These are phyloP conservation scores for Amazona vittata DNA, from an alignment of 2,113 vertebrate genomes.

Conservation along the genomic window DNA sequence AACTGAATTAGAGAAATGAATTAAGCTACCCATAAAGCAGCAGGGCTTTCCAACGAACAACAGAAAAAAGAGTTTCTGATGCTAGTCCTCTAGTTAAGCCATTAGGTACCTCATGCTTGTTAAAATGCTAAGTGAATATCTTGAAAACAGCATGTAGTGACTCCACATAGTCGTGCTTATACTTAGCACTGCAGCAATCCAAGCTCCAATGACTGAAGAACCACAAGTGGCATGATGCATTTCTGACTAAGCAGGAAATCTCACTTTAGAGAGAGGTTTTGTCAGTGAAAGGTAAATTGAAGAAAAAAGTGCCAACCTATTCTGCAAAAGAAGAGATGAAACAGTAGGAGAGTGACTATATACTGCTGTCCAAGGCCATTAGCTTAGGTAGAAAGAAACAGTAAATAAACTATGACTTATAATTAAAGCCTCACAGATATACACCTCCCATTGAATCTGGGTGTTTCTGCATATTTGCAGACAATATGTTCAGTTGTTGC, in stretches of 20 bases:
- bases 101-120: not conserved
- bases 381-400: not conserved
- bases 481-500: not conserved
- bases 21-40: not conserved
- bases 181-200: slow-evolving; percentile 51
- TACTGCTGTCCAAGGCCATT: slow-evolving; percentile 15
- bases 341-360: not conserved
- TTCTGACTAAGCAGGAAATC: slow-evolving; percentile 59
- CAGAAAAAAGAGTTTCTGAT: not conserved
- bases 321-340: slow-evolving; percentile 10
- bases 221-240: slow-evolving; percentile 34
- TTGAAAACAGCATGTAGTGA: not conserved
- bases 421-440: slow-evolving; percentile 31
- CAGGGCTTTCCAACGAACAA: not conserved
- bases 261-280: slow-evolving; percentile 45
- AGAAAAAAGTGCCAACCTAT: not conserved
- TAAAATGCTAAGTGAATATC: slow-evolving; percentile 19
- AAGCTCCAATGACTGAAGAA: slow-evolving; percentile 17
- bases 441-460: not conserved
- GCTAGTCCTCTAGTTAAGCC: not conserved
- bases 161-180: slow-evolving; percentile 37
- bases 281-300: slow-evolving; percentile 34
- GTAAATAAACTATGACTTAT: slow-evolving; percentile 37
- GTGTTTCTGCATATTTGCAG: not conserved
- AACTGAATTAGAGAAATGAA: not conserved